Conservation (phyloP, 2,888 invertebrate genomes). For the Platycheirus rosarum region DNA sequence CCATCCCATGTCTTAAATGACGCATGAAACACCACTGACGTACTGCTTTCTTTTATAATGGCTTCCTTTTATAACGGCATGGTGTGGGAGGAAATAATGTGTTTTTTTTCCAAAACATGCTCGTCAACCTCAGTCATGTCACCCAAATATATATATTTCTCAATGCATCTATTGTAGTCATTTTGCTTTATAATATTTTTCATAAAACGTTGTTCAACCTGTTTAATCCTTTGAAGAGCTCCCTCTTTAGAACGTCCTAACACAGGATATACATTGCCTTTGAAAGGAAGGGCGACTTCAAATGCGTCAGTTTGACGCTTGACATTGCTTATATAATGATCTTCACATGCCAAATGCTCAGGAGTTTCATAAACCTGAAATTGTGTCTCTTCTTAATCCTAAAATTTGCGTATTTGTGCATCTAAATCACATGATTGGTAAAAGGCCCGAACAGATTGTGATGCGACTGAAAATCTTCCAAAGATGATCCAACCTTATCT, state of each 20-base stretch:
- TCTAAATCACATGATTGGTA: not conserved
- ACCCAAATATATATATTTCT: slow-evolving; percentile 18
- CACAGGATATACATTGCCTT: slow-evolving; percentile 7
- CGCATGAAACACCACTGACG: slow-evolving; percentile 52
- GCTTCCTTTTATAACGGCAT: slow-evolving; percentile 30
- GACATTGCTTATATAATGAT: slow-evolving; percentile 13
- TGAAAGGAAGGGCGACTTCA: slow-evolving; percentile 45
- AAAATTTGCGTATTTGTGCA: slow-evolving; percentile 8
- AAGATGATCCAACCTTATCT: slow-evolving; percentile 14
- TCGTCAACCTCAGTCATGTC: slow-evolving; percentile 29
- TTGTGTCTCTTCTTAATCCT: slow-evolving; percentile 35
- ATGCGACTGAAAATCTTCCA: not conserved
- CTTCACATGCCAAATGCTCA: slow-evolving; percentile 32
- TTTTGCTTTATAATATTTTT: not conserved
- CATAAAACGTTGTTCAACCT: slow-evolving; percentile 5
- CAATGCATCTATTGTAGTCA: slow-evolving; percentile 12
- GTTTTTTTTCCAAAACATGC: no score
- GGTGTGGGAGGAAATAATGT: slow-evolving; percentile 30
- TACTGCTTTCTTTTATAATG: slow-evolving; percentile 37
- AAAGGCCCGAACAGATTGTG: not conserved
- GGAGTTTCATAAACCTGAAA: not conserved
- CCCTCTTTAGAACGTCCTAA: slow-evolving; percentile 37
- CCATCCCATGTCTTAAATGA: slow-evolving; percentile 53
- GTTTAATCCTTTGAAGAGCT: slow-evolving; percentile 1
- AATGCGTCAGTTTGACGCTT: slow-evolving; percentile 7